phyloP scores from a whole-genome alignment of 2,113 vertebrate genomes.

The Protomyctophum bolini region DNA sequence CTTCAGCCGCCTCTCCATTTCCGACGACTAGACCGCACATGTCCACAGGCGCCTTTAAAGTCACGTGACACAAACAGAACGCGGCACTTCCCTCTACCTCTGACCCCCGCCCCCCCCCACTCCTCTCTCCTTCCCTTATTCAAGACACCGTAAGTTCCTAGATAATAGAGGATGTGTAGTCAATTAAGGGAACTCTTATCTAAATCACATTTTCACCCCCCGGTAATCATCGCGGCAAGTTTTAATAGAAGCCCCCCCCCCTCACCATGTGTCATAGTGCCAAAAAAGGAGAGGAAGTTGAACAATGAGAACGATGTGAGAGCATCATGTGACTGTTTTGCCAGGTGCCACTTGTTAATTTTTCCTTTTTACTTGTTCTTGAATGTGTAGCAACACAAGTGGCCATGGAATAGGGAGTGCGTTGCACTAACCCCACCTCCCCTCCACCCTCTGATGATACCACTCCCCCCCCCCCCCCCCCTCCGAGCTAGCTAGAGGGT shows the following conservation, averaged over 20 bases:
- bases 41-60: conserved; percentile 41
- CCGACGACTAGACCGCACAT: conserved; percentile 86
- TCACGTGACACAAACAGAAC: conserved; percentile 64
- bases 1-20: conserved; percentile 99
- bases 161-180: conserved; percentile 66
- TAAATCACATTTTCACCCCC: conserved; percentile 35
- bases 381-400: conserved; percentile 80
- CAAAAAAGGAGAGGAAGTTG: conserved; percentile 74
- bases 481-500: conserved; percentile 66
- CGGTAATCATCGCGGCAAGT: conserved; percentile 2
- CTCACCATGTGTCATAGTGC: conserved; percentile 75
- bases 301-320: conserved; percentile 68
- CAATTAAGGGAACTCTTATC: conserved; percentile 73
- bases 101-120: conserved; percentile 33
- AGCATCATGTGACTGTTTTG: conserved; percentile 83
- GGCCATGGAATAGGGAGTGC: conserved; percentile 75
- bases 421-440: conserved; percentile 83
- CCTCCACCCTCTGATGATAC: conserved; percentile 70
- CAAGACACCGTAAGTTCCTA: conserved; percentile 45
- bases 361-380: conserved; percentile 58
- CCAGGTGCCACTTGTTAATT: conserved; percentile 74
- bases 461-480: conserved; percentile 76
- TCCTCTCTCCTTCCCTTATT: conserved; percentile 26
- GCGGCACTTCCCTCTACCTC: conserved; percentile 75
- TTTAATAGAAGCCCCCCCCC: conserved; percentile 31